A percentile compares a stretch with the other conserved stretches of the same genome.
These are phyloP conservation scores for Holacanthus passer DNA, from an alignment of 2,113 vertebrate species.

Conservation along the genomic window DNA sequence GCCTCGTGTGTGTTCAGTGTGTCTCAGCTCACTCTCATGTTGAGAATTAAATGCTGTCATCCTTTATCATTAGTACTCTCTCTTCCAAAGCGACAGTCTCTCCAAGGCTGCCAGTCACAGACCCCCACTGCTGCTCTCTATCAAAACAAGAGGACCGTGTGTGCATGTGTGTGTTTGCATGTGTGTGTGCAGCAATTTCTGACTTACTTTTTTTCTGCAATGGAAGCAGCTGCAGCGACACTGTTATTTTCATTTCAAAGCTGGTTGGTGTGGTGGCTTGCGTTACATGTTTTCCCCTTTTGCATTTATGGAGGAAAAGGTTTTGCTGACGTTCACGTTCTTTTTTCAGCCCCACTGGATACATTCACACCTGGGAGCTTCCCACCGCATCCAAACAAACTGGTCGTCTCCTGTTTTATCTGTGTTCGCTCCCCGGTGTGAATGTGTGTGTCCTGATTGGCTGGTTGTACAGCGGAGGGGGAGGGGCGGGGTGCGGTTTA, in stretches of 20 bases:
- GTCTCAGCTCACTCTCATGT: conserved; percentile 45
- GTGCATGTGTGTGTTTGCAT: neutral
- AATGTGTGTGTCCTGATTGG: conserved; percentile 48
- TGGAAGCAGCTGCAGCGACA: conserved; percentile 20
- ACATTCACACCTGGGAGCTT: conserved; percentile 64
- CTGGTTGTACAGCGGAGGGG: conserved; percentile 20
- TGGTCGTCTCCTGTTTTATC: conserved; percentile 24
- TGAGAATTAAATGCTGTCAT: conserved; percentile 69
- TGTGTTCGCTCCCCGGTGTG: conserved; percentile 18
- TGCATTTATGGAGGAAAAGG: conserved; percentile 36
- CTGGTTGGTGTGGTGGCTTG: conserved; percentile 15
- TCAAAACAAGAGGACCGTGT: conserved; percentile 24
- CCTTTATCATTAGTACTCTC: conserved; percentile 54
- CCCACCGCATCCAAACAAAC: conserved; percentile 40
- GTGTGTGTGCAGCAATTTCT: conserved; percentile 8
- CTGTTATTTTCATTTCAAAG: conserved; percentile 44
- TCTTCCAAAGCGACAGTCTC: conserved; percentile 42
- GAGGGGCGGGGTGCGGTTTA: conserved; percentile 33
- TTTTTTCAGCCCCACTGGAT: conserved; percentile 30
- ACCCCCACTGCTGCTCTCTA: conserved; percentile 28
- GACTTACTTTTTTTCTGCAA: conserved; percentile 1
- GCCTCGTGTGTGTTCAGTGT: neutral
- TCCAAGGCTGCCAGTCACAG: conserved; percentile 51
- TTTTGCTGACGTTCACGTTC: conserved; percentile 65
- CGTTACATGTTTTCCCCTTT: conserved; percentile 30